Base-by-base conservation (phyloP, 2,888 invertebrate genomes). In the Trissonchulus latispiculum region DNA sequence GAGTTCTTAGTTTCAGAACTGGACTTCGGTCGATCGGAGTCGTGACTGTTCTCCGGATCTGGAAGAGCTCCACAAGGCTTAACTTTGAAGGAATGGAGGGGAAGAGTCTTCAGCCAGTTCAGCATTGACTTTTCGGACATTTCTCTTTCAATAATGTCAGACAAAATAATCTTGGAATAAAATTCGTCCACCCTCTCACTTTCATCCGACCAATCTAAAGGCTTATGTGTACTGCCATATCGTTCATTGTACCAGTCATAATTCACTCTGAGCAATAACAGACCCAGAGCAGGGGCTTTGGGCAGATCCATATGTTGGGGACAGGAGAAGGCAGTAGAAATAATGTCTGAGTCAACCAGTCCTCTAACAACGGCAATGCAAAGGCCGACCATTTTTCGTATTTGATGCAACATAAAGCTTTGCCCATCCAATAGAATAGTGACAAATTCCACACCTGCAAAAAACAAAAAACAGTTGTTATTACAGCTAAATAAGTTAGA, bases 351-450 rank as follows among this genome's bases (percentile, higher is more conserved):
- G 33, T 80, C 77, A 0, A 90, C 87, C 72, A 89, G 87, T 0
- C 92, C 93, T 72, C 92, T 87, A 0, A 91, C 85, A 32, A 95
- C 87, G 0, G 93, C 93, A 79, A 96, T 88, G 61, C 89, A 87
- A 70, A 94, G 82, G 0, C 94, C 94, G 61, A 88, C 89, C 97
- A 99, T 99, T 87, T 99, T 99, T 37, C 99, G 87, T 76, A 99
- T 99, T 86, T 99, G 99, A 85, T 99, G 97, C 78, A 99, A 83
- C 93, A 99, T 95, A 83, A 99, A 99, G 84, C 96, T 96, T 85
- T 99, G 99, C 1, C 97, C 90, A 82, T 88, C 92, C 0, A 99
- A 89, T 82, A 89, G 88, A 29, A 97, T 84, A 2, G 90, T 89
- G 0, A 90, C 88, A 85, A 94, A 95, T 84, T 99, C 96, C 78